Conservation (phyloP, 2,113 vertebrate species). For the Heterochromis multidens region DNA sequence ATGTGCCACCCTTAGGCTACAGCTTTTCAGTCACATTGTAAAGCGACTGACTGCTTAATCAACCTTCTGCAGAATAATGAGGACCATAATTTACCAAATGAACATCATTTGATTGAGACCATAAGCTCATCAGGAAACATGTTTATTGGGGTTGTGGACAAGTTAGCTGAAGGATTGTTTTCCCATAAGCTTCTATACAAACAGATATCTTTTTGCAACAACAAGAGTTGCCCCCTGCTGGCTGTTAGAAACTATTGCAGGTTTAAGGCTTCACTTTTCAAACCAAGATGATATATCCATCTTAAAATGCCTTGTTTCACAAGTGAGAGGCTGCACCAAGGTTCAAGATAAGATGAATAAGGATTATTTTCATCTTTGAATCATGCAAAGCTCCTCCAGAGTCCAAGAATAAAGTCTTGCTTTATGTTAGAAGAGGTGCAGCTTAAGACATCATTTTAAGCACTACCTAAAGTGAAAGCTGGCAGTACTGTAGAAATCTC, state of each 20-base stretch:
- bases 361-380: not conserved
- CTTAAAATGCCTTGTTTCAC: not conserved
- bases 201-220: not conserved
- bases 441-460: no score
- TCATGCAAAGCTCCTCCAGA: not conserved
- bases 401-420: not conserved
- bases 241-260: not conserved
- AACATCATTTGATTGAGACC: rapidly evolving
- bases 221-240: not conserved
- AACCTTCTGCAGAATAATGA: not conserved
- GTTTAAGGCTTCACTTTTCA: not conserved
- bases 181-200: not conserved
- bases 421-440: not conserved
- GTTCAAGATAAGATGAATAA: not conserved
- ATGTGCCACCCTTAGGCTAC: not conserved
- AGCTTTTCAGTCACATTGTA: not conserved
- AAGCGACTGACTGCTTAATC: not conserved
- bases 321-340: not conserved
- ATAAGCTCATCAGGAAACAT: not conserved
- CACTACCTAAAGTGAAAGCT: no score
- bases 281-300: not conserved
- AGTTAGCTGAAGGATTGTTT: not conserved
- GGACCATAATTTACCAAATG: not conserved
- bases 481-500: not conserved
- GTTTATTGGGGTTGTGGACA: no score